Base-by-base conservation (phyloP, 1,140 invertebrate genomes). In the Portunus trituberculatus region DNA sequence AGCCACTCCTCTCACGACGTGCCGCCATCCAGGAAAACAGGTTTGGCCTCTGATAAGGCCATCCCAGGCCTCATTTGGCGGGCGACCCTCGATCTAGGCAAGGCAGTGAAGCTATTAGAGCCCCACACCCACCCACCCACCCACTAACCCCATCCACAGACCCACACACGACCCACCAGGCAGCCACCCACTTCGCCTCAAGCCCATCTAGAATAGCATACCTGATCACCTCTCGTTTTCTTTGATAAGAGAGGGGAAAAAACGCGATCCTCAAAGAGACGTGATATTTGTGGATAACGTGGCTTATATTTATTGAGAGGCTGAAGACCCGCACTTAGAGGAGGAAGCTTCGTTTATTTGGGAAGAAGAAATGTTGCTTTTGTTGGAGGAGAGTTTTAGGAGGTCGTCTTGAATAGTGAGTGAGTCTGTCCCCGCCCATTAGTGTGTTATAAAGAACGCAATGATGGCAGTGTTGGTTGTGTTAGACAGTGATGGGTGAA, bases 61-160 rank as follows among this genome's bases (percentile, higher is more conserved):
- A 76, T 76, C 67, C 20, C 67, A n/a, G 25, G 10, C 67, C 67
- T 76, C 67, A 76, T 76, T 76, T 76, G 67, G 67, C 67, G 67
- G 67, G 67, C 67, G 67, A 76, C 67, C 67, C 25, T 76, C 67
- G 67, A 76, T 76, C 67, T 76, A 76, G 67, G 67, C 67, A 76
- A 76, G 67, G 67, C 67, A 76, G 67, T n/a, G 67, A 76, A n/a
- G 67, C 67, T 20, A 76, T 76, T 76, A 76, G 20, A 20, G 67
- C 12, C 0, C 67, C 25, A 7, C 4, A n/a, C 67, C 67, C 20
- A 76, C 67, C 67, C 20, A 76, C 67, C 67, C 67, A 76, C 0
- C 52, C 67, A 76, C 67, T 20, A 12, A 76, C 67, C 67, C 67
- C 67, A n/a, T 25, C 67, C 67, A 76, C 67, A 7, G 16, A n/a